These are phyloP conservation scores for Mya arenaria DNA, from an alignment of 1,140 invertebrate genomes.

Conservation along the genomic window DNA sequence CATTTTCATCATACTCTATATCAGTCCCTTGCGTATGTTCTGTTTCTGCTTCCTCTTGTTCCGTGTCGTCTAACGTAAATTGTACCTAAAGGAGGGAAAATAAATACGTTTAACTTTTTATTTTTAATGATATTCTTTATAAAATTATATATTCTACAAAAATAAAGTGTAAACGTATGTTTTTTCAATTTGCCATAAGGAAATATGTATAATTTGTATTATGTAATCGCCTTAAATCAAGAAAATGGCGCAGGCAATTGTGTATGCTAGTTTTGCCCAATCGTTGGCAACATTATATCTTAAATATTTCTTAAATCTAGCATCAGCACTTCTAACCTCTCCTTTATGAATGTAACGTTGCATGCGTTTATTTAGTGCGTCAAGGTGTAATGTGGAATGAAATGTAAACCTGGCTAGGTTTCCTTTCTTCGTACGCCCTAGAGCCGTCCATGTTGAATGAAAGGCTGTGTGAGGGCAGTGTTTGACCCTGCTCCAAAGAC, in stretches of 20 bases:
- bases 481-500: neutral
- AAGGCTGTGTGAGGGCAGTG: neutral
- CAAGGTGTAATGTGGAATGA: neutral
- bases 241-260: neutral
- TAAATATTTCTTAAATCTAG: no score
- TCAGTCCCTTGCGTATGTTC: neutral
- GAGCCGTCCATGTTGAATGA: slow-evolving; percentile 15
- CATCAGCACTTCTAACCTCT: no score
- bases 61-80: slow-evolving; percentile 1
- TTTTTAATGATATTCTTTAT: neutral
- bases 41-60: slow-evolving; percentile 9
- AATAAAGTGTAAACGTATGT: neutral
- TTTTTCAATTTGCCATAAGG: neutral
- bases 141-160: neutral
- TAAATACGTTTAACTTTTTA: neutral
- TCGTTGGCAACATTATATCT: no score
- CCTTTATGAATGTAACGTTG: no score
- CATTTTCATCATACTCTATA: neutral
- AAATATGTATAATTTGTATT: neutral
- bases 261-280: neutral
- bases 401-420: slow-evolving; percentile 14
- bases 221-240: neutral
- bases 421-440: slow-evolving; percentile 1
- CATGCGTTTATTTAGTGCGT: neutral
- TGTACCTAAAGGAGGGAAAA: neutral